Conservation (phyloP, 2,888 invertebrate species). For the Campaea margaritaria region DNA sequence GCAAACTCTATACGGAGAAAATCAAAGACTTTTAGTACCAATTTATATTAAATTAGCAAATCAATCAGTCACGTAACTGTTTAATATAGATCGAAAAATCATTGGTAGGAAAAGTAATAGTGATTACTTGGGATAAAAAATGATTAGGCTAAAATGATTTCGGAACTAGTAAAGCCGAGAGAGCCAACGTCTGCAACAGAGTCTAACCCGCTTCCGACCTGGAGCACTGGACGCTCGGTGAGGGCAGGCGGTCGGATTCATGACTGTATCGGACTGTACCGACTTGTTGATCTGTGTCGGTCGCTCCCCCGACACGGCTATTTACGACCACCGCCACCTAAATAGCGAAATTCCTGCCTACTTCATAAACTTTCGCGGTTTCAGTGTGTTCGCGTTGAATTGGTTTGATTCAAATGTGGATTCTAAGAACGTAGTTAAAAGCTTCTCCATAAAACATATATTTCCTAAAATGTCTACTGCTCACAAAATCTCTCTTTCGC, state of each 20-base stretch:
- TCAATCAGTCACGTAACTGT: too few species aligned
- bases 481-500: too few species aligned
- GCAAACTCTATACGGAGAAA: too few species aligned
- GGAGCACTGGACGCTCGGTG: conserved; percentile 4
- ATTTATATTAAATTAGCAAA: too few species aligned
- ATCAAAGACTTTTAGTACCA: too few species aligned
- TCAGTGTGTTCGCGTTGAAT: conserved; percentile 9
- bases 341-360: conserved; percentile 49
- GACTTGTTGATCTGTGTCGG: conserved; percentile 22
- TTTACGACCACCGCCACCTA: conserved; percentile 57
- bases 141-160: too few species aligned
- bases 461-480: too few species aligned
- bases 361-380: conserved; percentile 37
- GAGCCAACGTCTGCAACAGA: not conserved
- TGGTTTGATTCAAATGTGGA: conserved; percentile 6
- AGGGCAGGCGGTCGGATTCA: conserved; percentile 6
- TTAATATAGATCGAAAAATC: too few species aligned
- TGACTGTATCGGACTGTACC: conserved; percentile 4
- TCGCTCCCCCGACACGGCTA: conserved; percentile 54
- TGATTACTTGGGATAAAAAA: too few species aligned
- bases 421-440: conserved; percentile 3
- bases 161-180: too few species aligned
- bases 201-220: not conserved
- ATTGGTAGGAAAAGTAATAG: too few species aligned
- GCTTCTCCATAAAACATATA: too few species aligned